These are phyloP conservation scores for Corella eumyota DNA, from an alignment of 23 tunicate genomes.

Conservation along the genomic window DNA sequence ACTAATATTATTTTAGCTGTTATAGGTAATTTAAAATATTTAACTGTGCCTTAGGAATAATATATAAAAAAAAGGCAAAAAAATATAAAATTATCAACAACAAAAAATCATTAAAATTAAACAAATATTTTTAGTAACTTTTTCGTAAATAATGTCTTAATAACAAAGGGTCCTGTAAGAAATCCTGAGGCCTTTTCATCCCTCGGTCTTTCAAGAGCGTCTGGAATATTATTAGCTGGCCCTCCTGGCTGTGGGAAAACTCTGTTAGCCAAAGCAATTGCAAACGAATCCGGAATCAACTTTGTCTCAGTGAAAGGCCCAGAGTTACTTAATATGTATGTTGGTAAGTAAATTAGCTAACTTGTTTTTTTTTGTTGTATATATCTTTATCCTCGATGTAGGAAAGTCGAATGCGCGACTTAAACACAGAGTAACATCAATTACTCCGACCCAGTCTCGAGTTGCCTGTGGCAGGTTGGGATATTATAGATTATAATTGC, in stretches of 20 bases:
- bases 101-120: background rate
- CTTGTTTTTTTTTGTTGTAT: too few species aligned
- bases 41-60: background rate
- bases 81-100: background rate
- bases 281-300: conserved; percentile 87
- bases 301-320: conserved; percentile 92
- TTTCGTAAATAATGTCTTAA: too few species aligned
- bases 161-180: conserved; percentile 65
- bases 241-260: conserved; percentile 98
- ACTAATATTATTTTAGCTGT: too few species aligned
- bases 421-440: too few species aligned
- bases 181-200: conserved; percentile 70
- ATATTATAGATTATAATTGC: too few species aligned
- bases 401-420: too few species aligned
- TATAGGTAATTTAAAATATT: background rate
- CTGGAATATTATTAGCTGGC: conserved; percentile 74
- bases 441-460: too few species aligned
- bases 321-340: conserved; percentile 90
- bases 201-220: conserved; percentile 60
- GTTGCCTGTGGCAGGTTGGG: too few species aligned
- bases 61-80: background rate
- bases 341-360: conserved; percentile 56
- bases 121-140: too few species aligned
- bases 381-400: too few species aligned
- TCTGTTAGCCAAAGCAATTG: conserved; percentile 83